Evolutionary conservation across 2,797 vertebrate genomes (phyloP), one percentile per base, ranked within the genome.

Genomic region (Enteromius argenteus): DNA sequence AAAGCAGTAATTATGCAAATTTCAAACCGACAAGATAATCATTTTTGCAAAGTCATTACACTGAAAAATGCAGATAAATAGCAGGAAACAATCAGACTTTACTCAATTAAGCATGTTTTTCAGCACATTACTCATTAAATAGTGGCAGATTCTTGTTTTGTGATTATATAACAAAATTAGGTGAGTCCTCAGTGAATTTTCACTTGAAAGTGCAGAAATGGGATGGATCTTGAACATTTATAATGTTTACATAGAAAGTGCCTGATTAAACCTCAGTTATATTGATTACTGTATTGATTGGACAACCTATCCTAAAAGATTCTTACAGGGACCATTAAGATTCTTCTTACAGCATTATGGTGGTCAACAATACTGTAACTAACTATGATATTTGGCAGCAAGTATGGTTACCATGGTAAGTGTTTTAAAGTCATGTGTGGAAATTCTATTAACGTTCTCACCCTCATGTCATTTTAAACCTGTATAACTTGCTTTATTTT

Each of bases 1-100:
- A 62, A 66, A 71, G 46, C 19, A 46, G 64, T 71, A 78, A 84
- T 84, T 84, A 71, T 84, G 75, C 53, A 84, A 60, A 84, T 71
- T 78, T 69, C 7, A 19, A 78, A 69, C 67, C 30, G 23, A 81
- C 49, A 84, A 77, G 32, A 68, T 75, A n/a, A 66, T 42, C 13
- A 4, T 58, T 77, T 83, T 71, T 78, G 39, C 74, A 71, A 46
- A 69, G 66, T 71, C 82, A 84, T 78, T 84, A 60, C 62, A 69
- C 35, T 46, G 11, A 49, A 69, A 75, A 84, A 68, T 84, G 66
- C 51, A 72, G 75, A 71, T 69, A 71, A 84, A 71, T 71, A 71
- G 39, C 66, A 42, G 39, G 27, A 39, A 84, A 62, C 75, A 84
- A 84, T 84, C 75, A 56, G 51, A 77, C 49, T 64, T 39, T 58